Conservation (phyloP, 2,113 vertebrate species). For the Mustelus asterias region DNA sequence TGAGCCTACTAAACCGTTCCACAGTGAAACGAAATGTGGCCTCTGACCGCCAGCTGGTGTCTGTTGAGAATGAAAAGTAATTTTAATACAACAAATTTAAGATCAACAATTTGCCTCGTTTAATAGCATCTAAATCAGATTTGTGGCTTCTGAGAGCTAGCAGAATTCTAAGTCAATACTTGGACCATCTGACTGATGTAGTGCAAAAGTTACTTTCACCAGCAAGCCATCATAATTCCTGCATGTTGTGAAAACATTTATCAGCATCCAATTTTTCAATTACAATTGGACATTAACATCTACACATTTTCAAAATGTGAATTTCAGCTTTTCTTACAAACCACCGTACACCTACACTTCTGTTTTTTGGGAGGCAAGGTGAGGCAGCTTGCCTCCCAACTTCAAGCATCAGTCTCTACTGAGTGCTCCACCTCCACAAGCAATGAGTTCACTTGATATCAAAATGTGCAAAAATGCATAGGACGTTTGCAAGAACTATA, state of each 20-base stretch:
- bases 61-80: slow-evolving; percentile 53
- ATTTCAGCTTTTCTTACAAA: background rate
- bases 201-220: background rate
- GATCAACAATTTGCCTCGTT: background rate
- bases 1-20: slow-evolving; percentile 92
- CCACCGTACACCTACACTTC: background rate
- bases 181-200: background rate
- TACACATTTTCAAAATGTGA: background rate
- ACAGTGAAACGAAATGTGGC: slow-evolving; percentile 96
- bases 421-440: background rate
- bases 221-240: background rate
- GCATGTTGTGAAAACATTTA: background rate
- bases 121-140: background rate
- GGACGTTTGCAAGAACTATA: too few species aligned
- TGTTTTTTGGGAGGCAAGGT: background rate
- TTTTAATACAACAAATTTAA: background rate
- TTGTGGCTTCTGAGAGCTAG: background rate
- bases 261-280: background rate
- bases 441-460: background rate
- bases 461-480: background rate
- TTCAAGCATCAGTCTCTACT: background rate
- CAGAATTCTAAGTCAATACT: background rate
- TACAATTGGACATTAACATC: background rate
- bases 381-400: background rate
- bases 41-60: slow-evolving; percentile 97